Conservation (phyloP, 2,797 vertebrate genomes). For the Sebastes nivosus region DNA sequence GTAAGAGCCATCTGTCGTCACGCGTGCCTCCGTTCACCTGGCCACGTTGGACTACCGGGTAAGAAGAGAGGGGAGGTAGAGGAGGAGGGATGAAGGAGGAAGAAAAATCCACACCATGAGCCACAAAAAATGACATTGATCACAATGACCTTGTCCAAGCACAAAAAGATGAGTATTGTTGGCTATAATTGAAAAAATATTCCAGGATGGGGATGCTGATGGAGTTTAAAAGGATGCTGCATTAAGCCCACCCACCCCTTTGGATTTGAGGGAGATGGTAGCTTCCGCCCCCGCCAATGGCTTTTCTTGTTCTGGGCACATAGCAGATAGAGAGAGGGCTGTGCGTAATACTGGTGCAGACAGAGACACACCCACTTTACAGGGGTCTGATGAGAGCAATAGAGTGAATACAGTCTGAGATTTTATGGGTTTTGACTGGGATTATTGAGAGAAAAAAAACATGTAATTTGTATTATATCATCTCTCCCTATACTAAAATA, state of each 20-base stretch:
- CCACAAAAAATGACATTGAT: not conserved
- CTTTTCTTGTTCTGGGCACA: conserved; percentile 45
- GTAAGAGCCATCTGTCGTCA: conserved; percentile 73
- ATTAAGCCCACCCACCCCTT: conserved; percentile 58
- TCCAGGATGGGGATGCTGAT: not conserved
- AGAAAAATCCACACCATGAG: not conserved
- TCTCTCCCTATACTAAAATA: not conserved
- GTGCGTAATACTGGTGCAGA: conserved; percentile 67
- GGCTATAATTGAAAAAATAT: not conserved
- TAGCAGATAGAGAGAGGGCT: conserved; percentile 44
- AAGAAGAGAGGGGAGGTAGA: conserved; percentile 14
- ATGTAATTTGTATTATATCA: not conserved
- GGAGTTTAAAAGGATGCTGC: conserved; percentile 33
- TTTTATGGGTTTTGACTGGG: not conserved
- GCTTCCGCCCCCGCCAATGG: conserved; percentile 50
- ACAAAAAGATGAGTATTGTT: not conserved
- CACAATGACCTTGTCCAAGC: not conserved
- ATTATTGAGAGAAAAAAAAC: not conserved
- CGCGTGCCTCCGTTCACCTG: conserved; percentile 79
- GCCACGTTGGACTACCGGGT: conserved; percentile 78
- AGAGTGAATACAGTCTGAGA: conserved; percentile 1
- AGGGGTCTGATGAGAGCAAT: conserved; percentile 26
- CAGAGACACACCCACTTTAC: conserved; percentile 55
- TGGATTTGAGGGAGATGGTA: conserved; percentile 73
- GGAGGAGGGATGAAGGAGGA: conserved; percentile 34